A percentile compares a stretch with the other conserved stretches of the same genome.
phyloP scores from a whole-genome alignment of 2,113 vertebrate genomes.

The Peromyscus leucopus region DNA sequence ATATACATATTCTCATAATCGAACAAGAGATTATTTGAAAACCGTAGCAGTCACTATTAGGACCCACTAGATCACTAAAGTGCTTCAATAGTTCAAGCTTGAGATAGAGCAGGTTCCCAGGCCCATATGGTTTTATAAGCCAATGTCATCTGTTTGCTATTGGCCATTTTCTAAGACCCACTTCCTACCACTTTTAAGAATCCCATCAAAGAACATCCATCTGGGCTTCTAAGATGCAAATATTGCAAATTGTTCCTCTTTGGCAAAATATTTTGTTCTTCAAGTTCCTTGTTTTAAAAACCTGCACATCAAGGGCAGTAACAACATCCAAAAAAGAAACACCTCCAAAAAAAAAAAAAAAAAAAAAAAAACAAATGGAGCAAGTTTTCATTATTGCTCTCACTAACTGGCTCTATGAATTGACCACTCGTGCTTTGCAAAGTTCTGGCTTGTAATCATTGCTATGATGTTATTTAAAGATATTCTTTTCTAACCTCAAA shows the following conservation, averaged over 20 bases:
- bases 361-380: background rate
- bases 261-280: constrained; percentile 47
- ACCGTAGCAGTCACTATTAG: background rate
- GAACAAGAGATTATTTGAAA: background rate
- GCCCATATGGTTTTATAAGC: constrained; percentile 9
- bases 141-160: constrained; percentile 39
- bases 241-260: constrained; percentile 11
- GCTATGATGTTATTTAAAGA: background rate
- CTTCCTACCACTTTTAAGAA: constrained; percentile 53
- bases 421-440: background rate
- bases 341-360: no score
- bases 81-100: background rate
- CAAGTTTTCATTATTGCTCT: background rate
- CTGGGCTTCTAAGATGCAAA: constrained; percentile 16
- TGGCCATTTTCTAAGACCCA: background rate
- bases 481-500: constrained; percentile 6
- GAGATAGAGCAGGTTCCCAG: constrained; percentile 18
- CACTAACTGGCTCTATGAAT: background rate
- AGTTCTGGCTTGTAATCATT: background rate
- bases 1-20: background rate
- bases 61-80: background rate
- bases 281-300: constrained; percentile 28
- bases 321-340: background rate
- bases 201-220: constrained; percentile 27
- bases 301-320: constrained; percentile 17